Evolutionary conservation across 1,140 invertebrate genomes (phyloP), one percentile per base, ranked within the genome.

Genomic region (Drosophila chauvacae): DNA sequence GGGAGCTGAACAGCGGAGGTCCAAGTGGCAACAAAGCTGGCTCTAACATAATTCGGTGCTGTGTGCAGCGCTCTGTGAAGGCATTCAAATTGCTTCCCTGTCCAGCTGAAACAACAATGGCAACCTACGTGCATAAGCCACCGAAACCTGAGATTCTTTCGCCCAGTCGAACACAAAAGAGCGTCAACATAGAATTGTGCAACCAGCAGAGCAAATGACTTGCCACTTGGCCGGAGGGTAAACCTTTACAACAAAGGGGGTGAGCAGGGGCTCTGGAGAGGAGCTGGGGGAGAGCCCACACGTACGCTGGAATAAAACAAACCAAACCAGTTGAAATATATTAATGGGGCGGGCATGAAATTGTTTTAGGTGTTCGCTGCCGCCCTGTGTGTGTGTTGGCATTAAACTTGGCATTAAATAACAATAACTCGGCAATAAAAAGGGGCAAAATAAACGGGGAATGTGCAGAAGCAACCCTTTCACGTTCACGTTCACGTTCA

Each of bases 341-440:
- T 87, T 83, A 88, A 87, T 84, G 80, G 70, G 84, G 73, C 59
- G 85, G 68, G 75, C 71, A 88, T 87, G 82, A 88, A 88, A 88
- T 77, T 88, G 85, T 84, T 87, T 84, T 73, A 80, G 81, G 66
- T 84, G 61, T 74, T 74, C 62, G 71, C 65, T 80, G 72, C 65
- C 62, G 33, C 77, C 28, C 28, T 51, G 50, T 68, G 35, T 68
- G 77, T 69, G 77, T 69, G 84, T 87, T 88, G 80, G 80, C 77
- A 83, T 82, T 86, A 86, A 86, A 76, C 75, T 76, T 81, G 82
- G 75, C 83, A 87, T 87, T 87, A 87, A 87, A 90, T 87, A 87
- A 87, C 84, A 88, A 87, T 88, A 90, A 83, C 80, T 66, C 72
- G 76, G 81, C 84, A 88, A 88, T 87, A 90, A 88, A 87, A 74